Conservation (phyloP, 2,113 vertebrate species). For the Ochotona princeps region DNA sequence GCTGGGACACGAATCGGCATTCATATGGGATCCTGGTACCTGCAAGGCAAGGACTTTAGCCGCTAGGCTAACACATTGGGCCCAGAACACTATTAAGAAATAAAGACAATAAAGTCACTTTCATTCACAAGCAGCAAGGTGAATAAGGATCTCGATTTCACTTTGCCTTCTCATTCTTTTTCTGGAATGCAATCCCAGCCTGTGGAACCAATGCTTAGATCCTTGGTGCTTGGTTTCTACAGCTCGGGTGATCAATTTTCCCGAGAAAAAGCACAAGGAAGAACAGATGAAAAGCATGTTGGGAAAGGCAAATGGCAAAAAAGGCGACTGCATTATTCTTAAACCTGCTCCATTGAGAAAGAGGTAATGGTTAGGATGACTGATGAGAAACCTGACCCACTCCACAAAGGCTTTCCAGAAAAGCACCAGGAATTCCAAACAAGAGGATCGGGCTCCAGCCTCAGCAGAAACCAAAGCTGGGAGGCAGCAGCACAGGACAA, state of each 20-base stretch:
- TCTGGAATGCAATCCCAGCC: background rate
- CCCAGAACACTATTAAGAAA: background rate
- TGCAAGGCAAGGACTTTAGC: no score
- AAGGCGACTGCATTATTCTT: background rate
- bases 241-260: background rate
- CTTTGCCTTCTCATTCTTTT: background rate
- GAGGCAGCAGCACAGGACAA: background rate
- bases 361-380: background rate
- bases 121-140: background rate
- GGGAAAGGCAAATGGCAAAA: background rate
- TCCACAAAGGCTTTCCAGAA: background rate
- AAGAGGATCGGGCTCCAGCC: background rate
- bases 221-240: rapidly evolving
- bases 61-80: no score
- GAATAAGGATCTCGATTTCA: background rate
- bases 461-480: background rate
- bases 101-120: background rate
- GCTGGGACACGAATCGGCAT: no score
- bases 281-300: rapidly evolving
- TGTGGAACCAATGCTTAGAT: background rate
- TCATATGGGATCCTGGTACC: no score
- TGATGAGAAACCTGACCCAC: background rate
- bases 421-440: background rate
- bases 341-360: background rate
- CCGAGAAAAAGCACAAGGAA: background rate